Base-by-base conservation (phyloP, 2,113 vertebrate genomes). In the Litocranius walleri region DNA sequence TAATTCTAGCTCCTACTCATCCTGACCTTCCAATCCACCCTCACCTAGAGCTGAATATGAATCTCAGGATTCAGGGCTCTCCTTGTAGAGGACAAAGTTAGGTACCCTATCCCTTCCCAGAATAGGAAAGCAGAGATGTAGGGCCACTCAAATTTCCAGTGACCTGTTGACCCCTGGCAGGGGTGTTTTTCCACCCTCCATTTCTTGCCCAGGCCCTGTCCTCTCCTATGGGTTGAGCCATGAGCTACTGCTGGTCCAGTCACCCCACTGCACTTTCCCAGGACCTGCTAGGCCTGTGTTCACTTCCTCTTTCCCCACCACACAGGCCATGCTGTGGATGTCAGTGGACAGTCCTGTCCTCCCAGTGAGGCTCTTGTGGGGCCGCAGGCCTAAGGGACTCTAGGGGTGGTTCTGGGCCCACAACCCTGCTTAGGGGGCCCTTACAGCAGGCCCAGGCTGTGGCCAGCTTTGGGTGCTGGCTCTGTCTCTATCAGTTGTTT, bases 201-300 rank as follows among this genome's bases (percentile, higher is more conserved):
- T 54, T 71, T 88, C 67, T 96, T 82, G 86, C 45, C n/a, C 52
- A 83, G 92, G 33, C 77, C 33, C 43, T 33, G 15, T 30, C 48
- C 30, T 90, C 82, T 93, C 29, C 80, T 84, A 45, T 84, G 71
- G 67, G 43, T 54, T 92, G 45, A 94, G 84, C 94, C 82, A 17
- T 88, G 85, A 90, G 16, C 43, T 45, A 0, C 0, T 57, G 40
- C 67, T n/a, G 64, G 33, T 77, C 48, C 17, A 52, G 71, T 86
- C 59, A 67, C 84, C 17, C 36, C 6, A 27, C 48, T 93, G 78
- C n/a, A 78, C 85, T 92, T 95, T 74, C 84, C 92, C 95, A 97
- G 82, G 54, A 92, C 84, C 92, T 50, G 48, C 83, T 81, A 40
- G 86, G 54, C 83, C 81, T 92, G 5, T 45, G 57, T 95, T 93